Evolutionary conservation across 2,797 vertebrate genomes (phyloP).

Genomic region (Glyptemys insculpta): DNA sequence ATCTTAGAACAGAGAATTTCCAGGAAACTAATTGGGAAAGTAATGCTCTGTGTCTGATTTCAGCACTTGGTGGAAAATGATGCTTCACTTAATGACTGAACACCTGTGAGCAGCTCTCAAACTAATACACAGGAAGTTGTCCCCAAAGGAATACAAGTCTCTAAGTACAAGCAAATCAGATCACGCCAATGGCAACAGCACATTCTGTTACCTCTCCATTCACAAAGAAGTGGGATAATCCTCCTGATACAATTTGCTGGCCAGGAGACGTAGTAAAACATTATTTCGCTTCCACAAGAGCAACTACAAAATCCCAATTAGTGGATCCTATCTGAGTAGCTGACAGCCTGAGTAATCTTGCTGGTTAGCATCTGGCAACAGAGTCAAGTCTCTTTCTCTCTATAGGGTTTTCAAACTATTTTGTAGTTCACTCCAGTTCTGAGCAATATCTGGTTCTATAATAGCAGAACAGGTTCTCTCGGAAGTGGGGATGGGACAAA

Average conservation of each 20-base stretch:
- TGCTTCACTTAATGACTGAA: background rate
- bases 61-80: background rate
- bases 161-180: background rate
- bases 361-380: background rate
- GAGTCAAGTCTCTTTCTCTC: background rate
- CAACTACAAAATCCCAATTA: background rate
- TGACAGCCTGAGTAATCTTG: background rate
- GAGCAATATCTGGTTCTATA: rapidly evolving
- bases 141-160: background rate
- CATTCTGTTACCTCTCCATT: background rate
- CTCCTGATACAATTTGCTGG: background rate
- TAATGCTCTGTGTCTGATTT: background rate
- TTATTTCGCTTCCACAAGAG: background rate
- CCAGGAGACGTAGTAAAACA: background rate
- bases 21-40: constrained; percentile 26
- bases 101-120: background rate
- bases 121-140: constrained; percentile 4
- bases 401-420: background rate
- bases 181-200: background rate
- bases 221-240: background rate
- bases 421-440: background rate
- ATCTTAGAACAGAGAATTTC: constrained; percentile 37
- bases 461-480: background rate
- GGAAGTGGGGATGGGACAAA: background rate
- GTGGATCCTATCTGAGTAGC: background rate